phyloP scores from a whole-genome alignment of 53 echinoderm and acorn worm species.

The Apostichopus leukothele region DNA sequence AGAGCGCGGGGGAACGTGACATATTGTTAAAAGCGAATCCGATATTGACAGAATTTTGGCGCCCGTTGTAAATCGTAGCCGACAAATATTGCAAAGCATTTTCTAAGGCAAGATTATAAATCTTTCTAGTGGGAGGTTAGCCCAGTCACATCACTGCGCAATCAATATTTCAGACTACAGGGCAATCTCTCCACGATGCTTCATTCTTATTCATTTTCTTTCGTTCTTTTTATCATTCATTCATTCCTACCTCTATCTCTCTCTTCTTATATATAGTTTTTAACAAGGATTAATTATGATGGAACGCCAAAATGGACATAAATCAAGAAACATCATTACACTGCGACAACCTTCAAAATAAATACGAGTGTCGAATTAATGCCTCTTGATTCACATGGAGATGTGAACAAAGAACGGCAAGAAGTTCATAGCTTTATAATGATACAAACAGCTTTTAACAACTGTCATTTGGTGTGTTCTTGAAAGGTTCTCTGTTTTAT shows the following conservation, averaged over 20 bases:
- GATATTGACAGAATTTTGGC: slow-evolving; percentile 53
- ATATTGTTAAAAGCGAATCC: slow-evolving; percentile 24
- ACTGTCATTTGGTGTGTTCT: too few relatives aligned
- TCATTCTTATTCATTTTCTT: neutral
- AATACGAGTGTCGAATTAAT: slow-evolving; percentile 39
- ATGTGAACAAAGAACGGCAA: neutral
- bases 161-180: slow-evolving; percentile 32
- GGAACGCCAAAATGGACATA: slow-evolving; percentile 29
- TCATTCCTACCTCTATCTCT: neutral
- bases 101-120: slow-evolving; percentile 13
- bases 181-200: neutral
- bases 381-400: slow-evolving; percentile 23
- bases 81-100: slow-evolving; percentile 30
- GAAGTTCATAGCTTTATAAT: too few relatives aligned
- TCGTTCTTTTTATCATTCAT: neutral
- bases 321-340: slow-evolving; percentile 17
- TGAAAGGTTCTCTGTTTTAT: too few relatives aligned
- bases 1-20: slow-evolving; percentile 44
- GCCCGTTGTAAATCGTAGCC: slow-evolving; percentile 42
- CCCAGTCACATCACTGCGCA: slow-evolving; percentile 8
- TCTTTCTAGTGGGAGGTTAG: slow-evolving; percentile 41
- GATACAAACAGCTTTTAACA: too few relatives aligned
- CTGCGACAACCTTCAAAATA: slow-evolving; percentile 31
- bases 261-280: neutral
- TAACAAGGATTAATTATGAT: slow-evolving; percentile 14